phyloP scores from a whole-genome alignment of 1,140 invertebrate species.

The Drosophila sturtevanti region DNA sequence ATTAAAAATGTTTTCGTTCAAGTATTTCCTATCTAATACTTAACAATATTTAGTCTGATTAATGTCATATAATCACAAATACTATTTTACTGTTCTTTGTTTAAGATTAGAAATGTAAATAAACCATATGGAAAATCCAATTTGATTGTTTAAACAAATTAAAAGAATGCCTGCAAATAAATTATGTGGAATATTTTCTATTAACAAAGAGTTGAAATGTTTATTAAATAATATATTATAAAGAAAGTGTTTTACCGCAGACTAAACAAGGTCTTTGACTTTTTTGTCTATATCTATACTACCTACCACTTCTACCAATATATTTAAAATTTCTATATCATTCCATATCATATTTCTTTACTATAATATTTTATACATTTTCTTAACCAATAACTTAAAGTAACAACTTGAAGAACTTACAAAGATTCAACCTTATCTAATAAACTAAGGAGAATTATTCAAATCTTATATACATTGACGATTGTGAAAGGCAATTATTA shows the following conservation, averaged over 20 bases:
- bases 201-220: background rate
- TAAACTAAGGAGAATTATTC: constrained; percentile 24
- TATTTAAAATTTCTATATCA: too few species aligned
- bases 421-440: constrained; percentile 20
- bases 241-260: too few species aligned
- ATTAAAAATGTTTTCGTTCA: background rate
- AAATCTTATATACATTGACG: constrained; percentile 33
- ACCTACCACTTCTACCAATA: too few species aligned
- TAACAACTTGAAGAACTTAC: background rate
- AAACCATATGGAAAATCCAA: background rate
- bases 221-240: background rate
- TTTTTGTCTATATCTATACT: too few species aligned
- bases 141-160: background rate
- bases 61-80: background rate
- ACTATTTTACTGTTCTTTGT: background rate
- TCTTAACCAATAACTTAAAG: background rate
- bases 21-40: background rate
- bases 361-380: background rate
- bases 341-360: too few species aligned
- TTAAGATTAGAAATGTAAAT: background rate
- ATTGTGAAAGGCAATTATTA: constrained; percentile 49
- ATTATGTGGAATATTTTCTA: background rate
- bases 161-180: background rate
- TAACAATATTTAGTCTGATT: background rate
- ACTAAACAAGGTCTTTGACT: too few species aligned